Base-by-base conservation (phyloP, 92 coral and sea anemone species). In the Bergia sp. region DNA sequence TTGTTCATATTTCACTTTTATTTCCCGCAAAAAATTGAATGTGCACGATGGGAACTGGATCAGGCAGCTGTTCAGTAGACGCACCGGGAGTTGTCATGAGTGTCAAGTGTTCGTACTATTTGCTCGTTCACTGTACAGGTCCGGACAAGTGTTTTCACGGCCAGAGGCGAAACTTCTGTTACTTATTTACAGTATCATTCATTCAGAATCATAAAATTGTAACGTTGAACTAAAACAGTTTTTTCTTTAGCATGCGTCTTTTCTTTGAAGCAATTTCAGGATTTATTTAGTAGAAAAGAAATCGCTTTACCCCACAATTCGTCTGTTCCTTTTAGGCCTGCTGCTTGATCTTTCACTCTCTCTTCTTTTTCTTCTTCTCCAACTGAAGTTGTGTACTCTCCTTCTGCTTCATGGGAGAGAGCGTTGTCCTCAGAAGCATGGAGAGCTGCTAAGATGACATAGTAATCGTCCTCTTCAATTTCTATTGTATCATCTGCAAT, bases 261-360 rank as follows among this genome's bases (percentile, higher is more conserved):
- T 66, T 66, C 73, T 66, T 66, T 66, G 73, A 66, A 66, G 73
- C 29, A 45, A 45, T 45, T 45, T 66, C 23, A 6, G 23, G 73
- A 66, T 15, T 66, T 29, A 66, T 15, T 66, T 29, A 66, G 36
- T 66, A 66, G 36, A 66, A 66, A 66, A 66, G 73, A 20, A 66
- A 66, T 66, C 73, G 36, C 7, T 66, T 7, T 66, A 5, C 0
- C 23, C 37, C 18, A 29, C 73, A 20, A 20, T 21, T 66, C 73
- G n/a, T 20, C 86, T 82, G 73, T 55, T 82, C 16, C 86, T 55
- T 82, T 82, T 82, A 11, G 86, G 86, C 37, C 73, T 42, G 86
- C 86, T 82, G 44, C 86, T 7, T 55, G 86, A 76, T 82, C 49
- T 66, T 55, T 82, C 86, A 82, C 57, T 82, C 29, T 43, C 29